These are phyloP conservation scores for Polyommatus iphigenia DNA, from an alignment of 2,888 invertebrate species.

Conservation along the genomic window DNA sequence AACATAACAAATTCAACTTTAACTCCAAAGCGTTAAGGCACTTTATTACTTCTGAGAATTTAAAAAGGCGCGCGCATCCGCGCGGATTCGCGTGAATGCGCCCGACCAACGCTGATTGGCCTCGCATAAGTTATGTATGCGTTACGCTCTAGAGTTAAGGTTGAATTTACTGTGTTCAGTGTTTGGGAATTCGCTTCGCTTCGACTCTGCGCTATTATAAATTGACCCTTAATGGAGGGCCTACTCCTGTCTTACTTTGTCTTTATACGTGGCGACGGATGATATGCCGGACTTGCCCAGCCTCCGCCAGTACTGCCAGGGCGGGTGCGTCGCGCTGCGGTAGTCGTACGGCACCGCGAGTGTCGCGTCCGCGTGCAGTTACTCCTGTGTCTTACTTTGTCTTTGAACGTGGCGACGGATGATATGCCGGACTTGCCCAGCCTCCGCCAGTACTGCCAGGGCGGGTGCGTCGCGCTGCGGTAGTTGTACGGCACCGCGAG, in stretches of 20 bases:
- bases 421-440: constrained; percentile 64
- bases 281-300: constrained; percentile 64
- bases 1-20: no score
- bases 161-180: no score
- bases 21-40: no score
- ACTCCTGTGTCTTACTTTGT: constrained; percentile 46
- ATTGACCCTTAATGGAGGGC: no score
- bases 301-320: constrained; percentile 70
- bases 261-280: constrained; percentile 64
- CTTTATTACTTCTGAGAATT: no score
- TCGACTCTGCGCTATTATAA: no score
- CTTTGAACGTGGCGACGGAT: constrained; percentile 64
- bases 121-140: no score
- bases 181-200: no score
- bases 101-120: no score
- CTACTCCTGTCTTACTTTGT: constrained; percentile 48
- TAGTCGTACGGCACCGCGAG: constrained; percentile 62
- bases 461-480: constrained; percentile 65
- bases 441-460: constrained; percentile 70
- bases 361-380: constrained; percentile 60
- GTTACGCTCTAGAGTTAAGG: no score
- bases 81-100: no score
- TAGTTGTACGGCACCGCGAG: constrained; percentile 62
- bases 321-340: constrained; percentile 65
- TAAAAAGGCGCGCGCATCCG: no score